Percentiles rank a stretch among this genome's conserved stretches.
phyloP scores from a whole-genome alignment of 2,888 invertebrate genomes.

The Plebejus argus region DNA sequence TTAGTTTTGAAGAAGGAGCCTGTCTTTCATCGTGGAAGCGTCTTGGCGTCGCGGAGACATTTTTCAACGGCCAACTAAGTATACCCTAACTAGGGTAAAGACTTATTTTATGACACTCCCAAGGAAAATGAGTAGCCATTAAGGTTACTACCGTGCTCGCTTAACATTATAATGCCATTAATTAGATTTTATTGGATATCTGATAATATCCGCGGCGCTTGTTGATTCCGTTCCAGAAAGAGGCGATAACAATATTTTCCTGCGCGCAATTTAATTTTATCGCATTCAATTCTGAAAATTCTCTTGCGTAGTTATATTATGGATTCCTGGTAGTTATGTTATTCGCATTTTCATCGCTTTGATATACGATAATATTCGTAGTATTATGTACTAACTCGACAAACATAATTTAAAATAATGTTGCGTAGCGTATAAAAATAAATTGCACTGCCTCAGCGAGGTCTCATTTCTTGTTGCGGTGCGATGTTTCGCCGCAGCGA shows the following conservation, averaged over 20 bases:
- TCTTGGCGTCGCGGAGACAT: not conserved
- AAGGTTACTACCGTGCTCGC: not conserved
- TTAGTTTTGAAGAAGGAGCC: conserved; percentile 10
- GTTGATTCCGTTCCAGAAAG: conserved; percentile 26
- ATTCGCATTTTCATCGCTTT: not conserved
- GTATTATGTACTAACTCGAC: not conserved
- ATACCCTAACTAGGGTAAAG: not conserved
- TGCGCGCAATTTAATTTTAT: conserved; percentile 23
- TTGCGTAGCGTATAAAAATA: not conserved
- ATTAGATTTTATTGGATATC: conserved; percentile 24
- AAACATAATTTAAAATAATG: not conserved
- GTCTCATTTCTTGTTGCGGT: not conserved
- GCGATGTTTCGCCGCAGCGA: not conserved
- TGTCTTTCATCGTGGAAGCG: conserved; percentile 5
- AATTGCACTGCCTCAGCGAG: not conserved
- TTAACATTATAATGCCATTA: conserved; percentile 19
- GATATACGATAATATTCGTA: not conserved
- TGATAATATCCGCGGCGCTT: conserved; percentile 21
- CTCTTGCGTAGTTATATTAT: not conserved
- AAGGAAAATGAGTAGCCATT: not conserved
- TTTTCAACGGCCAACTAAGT: conserved; percentile 3
- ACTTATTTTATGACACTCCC: not conserved
- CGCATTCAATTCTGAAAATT: conserved; percentile 25
- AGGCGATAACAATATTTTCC: conserved; percentile 15
- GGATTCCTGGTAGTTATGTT: not conserved